Percentiles rank a stretch among this genome's conserved stretches.
Conservation (phyloP, 2,888 invertebrate species). For the Cephus pygmeus region DNA sequence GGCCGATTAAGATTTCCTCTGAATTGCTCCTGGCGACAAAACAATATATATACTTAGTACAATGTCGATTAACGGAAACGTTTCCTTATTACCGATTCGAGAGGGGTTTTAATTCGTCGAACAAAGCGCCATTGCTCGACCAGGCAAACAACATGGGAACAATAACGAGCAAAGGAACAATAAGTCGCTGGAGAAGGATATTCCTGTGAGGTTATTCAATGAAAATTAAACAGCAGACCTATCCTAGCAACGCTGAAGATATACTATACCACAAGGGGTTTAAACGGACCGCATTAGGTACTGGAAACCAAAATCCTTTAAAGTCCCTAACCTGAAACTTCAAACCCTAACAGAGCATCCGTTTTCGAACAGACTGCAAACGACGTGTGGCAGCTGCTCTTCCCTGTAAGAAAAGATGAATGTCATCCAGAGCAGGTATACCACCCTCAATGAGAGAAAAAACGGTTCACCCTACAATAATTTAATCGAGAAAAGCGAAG, state of each 20-base stretch:
- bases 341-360: background rate
- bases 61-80: background rate
- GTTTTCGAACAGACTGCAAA: background rate
- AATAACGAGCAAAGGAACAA: background rate
- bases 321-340: background rate
- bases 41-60: background rate
- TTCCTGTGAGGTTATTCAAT: background rate
- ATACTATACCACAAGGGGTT: background rate
- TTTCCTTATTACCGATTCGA: background rate
- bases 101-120: background rate
- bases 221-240: background rate
- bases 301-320: background rate
- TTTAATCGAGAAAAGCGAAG: background rate
- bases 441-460: background rate
- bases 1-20: background rate
- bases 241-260: background rate
- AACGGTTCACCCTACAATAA: background rate
- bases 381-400: background rate
- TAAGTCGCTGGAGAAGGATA: background rate
- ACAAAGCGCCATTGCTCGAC: background rate
- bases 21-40: background rate
- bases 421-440: background rate
- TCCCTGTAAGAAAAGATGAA: background rate
- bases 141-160: background rate
- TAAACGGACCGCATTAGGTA: background rate